Conservation (phyloP, 2,797 vertebrate genomes). For the Gouania willdenowi region DNA sequence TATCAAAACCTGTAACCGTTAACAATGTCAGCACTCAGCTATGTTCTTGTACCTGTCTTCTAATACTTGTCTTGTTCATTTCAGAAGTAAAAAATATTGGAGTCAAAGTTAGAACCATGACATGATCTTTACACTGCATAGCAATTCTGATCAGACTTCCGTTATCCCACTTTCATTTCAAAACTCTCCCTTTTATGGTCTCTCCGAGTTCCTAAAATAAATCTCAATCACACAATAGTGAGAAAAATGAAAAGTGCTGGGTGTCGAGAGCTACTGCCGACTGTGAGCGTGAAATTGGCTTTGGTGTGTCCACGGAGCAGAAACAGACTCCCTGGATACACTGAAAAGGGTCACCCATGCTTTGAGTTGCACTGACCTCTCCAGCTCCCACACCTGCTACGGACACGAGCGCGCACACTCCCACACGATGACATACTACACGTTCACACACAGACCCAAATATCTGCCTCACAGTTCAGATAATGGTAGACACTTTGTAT, state of each 20-base stretch:
- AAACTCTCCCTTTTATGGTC: too few species aligned
- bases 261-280: constrained; percentile 40
- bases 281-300: constrained; percentile 58
- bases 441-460: not conserved
- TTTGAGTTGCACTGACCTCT: constrained; percentile 48
- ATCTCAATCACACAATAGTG: constrained; percentile 59
- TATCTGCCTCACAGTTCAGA: constrained; percentile 18
- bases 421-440: too few species aligned
- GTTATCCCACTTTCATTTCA: too few species aligned
- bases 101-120: too few species aligned
- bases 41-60: too few species aligned
- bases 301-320: constrained; percentile 28
- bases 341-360: constrained; percentile 18
- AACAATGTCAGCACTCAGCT: too few species aligned
- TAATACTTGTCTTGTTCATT: too few species aligned
- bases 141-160: too few species aligned
- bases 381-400: constrained; percentile 41
- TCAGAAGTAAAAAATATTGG: too few species aligned
- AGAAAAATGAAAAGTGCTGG: constrained; percentile 57
- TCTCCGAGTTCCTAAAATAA: constrained; percentile 33
- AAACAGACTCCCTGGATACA: constrained; percentile 12
- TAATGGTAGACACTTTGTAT: constrained; percentile 5
- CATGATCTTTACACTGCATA: too few species aligned
- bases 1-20: too few species aligned
- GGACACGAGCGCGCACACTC: constrained; percentile 6